A percentile compares a stretch with the other conserved stretches of the same genome.
These are phyloP conservation scores for Pipistrellus pygmaeus DNA, from an alignment of 2,797 vertebrate species.

Conservation along the genomic window DNA sequence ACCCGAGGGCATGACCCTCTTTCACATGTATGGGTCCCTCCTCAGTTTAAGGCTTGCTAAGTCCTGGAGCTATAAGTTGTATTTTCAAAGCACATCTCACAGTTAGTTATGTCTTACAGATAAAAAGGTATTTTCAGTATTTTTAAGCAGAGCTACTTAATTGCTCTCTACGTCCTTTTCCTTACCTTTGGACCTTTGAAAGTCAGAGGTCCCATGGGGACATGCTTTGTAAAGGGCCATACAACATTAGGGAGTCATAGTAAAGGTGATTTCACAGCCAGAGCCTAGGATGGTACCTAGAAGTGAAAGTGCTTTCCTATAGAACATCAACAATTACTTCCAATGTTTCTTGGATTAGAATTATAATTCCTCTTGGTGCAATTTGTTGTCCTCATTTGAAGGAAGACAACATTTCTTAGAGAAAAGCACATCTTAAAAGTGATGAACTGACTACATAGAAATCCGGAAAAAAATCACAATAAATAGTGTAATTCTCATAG, in stretches of 20 bases:
- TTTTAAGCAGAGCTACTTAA: neutral
- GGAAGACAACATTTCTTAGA: neutral
- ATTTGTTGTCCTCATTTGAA: neutral
- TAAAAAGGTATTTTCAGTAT: neutral
- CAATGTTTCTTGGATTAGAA: neutral
- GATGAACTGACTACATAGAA: neutral
- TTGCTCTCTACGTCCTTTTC: neutral
- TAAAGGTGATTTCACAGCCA: neutral
- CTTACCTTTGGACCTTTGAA: neutral
- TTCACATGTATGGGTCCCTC: neutral
- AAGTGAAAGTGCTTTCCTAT: neutral
- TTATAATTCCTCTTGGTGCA: neutral
- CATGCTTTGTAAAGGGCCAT: neutral
- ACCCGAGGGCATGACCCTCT: neutral
- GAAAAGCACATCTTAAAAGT: neutral
- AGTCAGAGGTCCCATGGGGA: neutral
- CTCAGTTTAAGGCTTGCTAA: neutral
- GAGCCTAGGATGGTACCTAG: neutral
- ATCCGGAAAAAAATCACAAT: neutral
- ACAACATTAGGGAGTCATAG: neutral
- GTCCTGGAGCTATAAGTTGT: neutral
- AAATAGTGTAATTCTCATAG: neutral
- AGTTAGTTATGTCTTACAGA: neutral
- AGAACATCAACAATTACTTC: neutral
- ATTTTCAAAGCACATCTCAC: neutral